These are phyloP conservation scores for Rhagologus leucostigma DNA, from an alignment of 2,113 vertebrate genomes.

Conservation along the genomic window DNA sequence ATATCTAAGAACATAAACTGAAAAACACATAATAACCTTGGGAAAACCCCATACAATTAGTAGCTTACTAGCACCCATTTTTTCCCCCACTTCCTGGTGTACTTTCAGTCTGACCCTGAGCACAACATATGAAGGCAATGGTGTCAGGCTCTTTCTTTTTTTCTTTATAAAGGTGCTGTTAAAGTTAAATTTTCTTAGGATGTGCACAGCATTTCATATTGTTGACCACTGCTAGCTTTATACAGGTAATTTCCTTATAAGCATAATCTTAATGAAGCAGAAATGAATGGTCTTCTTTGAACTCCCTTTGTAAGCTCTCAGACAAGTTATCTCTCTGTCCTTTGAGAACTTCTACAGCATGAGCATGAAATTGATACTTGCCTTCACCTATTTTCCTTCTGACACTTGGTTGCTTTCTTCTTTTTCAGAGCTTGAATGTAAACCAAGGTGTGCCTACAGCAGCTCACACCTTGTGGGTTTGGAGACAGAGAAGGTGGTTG, in stretches of 20 bases:
- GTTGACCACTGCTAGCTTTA: background rate
- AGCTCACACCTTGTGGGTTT: background rate
- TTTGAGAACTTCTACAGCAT: background rate
- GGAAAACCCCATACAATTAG: background rate
- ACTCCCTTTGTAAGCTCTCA: background rate
- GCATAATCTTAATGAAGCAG: background rate
- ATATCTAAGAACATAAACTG: background rate
- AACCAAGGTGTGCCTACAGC: background rate
- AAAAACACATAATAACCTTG: background rate
- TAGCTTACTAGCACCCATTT: accelerated
- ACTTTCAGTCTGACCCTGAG: background rate
- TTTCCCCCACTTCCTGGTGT: background rate
- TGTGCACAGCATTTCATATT: background rate
- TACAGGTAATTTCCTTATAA: background rate
- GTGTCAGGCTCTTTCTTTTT: background rate
- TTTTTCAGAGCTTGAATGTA: background rate
- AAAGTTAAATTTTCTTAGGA: background rate
- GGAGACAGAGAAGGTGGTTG: background rate
- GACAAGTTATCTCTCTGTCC: background rate
- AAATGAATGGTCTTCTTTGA: background rate
- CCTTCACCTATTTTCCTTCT: background rate
- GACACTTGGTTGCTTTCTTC: background rate
- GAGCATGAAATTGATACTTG: background rate
- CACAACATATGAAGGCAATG: background rate
- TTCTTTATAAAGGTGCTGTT: background rate